These are phyloP conservation scores for Notarius quadriscutis DNA, from an alignment of 2,113 vertebrate species.

Conservation along the genomic window DNA sequence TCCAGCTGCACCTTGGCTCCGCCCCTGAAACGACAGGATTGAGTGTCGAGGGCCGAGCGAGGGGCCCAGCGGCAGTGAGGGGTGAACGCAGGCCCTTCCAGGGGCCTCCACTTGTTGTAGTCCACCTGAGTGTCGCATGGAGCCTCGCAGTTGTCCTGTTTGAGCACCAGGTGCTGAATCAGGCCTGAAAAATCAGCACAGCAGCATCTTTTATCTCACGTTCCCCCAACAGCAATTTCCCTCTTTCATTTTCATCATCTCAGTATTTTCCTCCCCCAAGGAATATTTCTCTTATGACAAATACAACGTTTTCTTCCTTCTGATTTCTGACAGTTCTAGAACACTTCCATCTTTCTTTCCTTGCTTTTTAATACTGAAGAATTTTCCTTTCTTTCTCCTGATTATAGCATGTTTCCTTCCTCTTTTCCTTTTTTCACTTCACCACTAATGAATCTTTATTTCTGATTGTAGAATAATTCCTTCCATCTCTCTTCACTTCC, in stretches of 20 bases:
- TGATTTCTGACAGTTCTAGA: no score
- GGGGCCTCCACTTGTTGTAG: slow-evolving; percentile 52
- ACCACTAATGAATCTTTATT: not conserved
- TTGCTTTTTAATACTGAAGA: not conserved
- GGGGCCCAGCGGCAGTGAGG: slow-evolving; percentile 61
- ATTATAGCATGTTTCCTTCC: not conserved
- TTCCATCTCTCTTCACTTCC: not conserved
- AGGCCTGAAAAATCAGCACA: slow-evolving; percentile 42
- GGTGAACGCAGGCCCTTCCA: slow-evolving; percentile 60
- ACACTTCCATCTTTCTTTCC: no score
- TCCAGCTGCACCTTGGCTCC: slow-evolving; percentile 70
- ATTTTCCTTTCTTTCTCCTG: not conserved
- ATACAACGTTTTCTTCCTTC: no score
- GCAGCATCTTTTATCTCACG: not conserved
- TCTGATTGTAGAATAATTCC: not conserved
- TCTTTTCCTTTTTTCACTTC: not conserved
- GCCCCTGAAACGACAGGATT: slow-evolving; percentile 16
- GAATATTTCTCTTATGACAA: no score
- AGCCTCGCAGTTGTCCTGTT: slow-evolving; percentile 9
- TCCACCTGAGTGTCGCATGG: slow-evolving; percentile 28
- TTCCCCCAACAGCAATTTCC: not conserved
- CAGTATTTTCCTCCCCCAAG: not conserved
- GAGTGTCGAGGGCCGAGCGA: slow-evolving; percentile 47
- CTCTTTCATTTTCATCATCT: not conserved
- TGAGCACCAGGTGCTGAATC: slow-evolving; percentile 28